phyloP scores from a whole-genome alignment of 2,797 vertebrate genomes.

The Myoxocephalus aenaeus region DNA sequence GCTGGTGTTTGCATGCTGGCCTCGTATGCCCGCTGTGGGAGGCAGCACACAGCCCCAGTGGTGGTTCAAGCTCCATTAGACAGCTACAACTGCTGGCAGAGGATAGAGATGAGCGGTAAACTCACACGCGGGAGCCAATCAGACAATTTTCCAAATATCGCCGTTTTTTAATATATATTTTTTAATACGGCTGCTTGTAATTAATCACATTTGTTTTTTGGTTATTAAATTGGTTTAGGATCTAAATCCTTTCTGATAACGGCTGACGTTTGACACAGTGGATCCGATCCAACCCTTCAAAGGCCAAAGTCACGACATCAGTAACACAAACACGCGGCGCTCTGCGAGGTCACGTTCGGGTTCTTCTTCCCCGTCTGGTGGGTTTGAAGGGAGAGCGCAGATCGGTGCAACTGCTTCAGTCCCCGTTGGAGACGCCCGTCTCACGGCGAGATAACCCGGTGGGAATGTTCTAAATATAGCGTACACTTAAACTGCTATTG shows the following conservation, averaged over 20 bases:
- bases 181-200: constrained; percentile 24
- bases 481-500: neutral
- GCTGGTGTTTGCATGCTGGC: constrained; percentile 22
- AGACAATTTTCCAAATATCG: constrained; percentile 14
- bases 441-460: neutral
- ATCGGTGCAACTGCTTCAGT: neutral
- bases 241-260: constrained; percentile 22
- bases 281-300: neutral
- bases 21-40: constrained; percentile 11
- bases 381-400: neutral
- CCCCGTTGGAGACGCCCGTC: neutral
- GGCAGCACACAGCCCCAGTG: constrained; percentile 29
- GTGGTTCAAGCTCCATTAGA: constrained; percentile 51
- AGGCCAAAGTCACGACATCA: neutral
- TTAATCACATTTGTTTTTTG: constrained; percentile 17
- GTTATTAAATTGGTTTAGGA: constrained; percentile 23
- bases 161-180: no score
- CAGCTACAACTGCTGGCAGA: constrained; percentile 35
- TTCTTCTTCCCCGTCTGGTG: neutral
- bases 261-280: neutral
- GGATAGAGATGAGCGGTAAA: constrained; percentile 34
- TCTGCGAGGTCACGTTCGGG: neutral
- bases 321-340: no score
- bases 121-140: neutral
- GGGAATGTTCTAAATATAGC: neutral